Base-by-base conservation (phyloP, 53 echinoderm and acorn worm genomes). In the Paelopatides confundens region DNA sequence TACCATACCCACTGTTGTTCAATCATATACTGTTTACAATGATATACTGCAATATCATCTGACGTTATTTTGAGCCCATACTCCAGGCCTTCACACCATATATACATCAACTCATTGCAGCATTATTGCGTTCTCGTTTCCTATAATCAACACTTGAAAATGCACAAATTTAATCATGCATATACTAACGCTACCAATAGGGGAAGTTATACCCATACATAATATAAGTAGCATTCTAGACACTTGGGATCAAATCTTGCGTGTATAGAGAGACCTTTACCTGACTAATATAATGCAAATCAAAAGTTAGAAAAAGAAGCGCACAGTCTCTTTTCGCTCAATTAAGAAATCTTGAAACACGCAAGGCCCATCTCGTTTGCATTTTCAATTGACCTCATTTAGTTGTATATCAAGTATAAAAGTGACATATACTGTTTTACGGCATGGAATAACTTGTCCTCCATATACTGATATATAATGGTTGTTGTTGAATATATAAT, bases 171-270 rank as follows among this genome's bases (percentile, higher is more conserved):
- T 58, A 58, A 21, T 58, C 58, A 58, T 58, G 58, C 58, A 58
- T n/a, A n/a, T 58, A 23, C 58, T 21, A 58, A 58, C 58, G 58
- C 17, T 58, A 6, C n/a, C 18, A 58, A 23, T 58, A 58, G n/a
- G 58, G 58, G 24, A 21, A 40, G 26, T 21, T 10, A 21, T 39
- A 38, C n/a, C 24, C 70, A 70, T 43, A 28, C 21, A 18, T 13
- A 28, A 67, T 29, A 2, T 37, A 46, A 39, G 46, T 74, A 39
- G 74, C 38, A 43, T n/a, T n/a, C n/a, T n/a, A 46, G 74, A 46
- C 74, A 39, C 74, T 74, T 74, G 74, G 74, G 74, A 74, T 39
- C 46, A 74, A 74, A 39, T 74, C 74, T 74, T 74, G 39, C 74
- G 74, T 74, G 24, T 23, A n/a, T n/a, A n/a, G n/a, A 29, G 46